Percentiles rank a stretch among this genome's conserved stretches.
Evolutionary conservation across 2,113 vertebrate genomes (phyloP).

Genomic region (Arvicanthis niloticus): DNA sequence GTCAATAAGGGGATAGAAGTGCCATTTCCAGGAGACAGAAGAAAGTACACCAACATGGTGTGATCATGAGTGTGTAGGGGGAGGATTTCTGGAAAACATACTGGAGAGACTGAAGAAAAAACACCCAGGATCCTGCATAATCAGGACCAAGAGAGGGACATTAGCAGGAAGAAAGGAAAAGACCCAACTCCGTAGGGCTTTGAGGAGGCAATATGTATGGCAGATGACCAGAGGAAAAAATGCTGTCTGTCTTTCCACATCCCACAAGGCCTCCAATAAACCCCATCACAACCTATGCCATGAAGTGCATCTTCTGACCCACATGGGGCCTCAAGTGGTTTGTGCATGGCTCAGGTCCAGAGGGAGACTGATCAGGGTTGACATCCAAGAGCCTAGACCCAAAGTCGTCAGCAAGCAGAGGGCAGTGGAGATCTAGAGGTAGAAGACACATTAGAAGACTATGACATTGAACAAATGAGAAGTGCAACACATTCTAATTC

Average conservation of each 20-base stretch:
- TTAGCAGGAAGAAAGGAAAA: neutral
- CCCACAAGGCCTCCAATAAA: neutral
- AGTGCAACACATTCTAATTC: neutral
- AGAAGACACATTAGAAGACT: neutral
- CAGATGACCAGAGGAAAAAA: too few relatives aligned
- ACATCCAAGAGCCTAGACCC: neutral
- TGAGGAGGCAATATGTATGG: neutral
- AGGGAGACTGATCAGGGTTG: neutral
- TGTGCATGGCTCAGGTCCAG: neutral
- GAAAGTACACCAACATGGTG: neutral
- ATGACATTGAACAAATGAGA: neutral
- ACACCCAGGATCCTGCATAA: neutral
- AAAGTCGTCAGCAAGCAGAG: neutral
- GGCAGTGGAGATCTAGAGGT: neutral
- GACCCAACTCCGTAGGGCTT: too few relatives aligned
- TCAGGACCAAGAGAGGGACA: neutral
- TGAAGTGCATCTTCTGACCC: neutral
- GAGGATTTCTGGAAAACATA: neutral
- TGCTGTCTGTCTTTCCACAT: neutral
- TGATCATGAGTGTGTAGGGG: too few relatives aligned
- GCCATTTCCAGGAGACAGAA: neutral
- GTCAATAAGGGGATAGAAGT: neutral
- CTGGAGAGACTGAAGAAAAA: neutral
- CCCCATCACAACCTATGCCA: neutral
- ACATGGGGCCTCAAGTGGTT: neutral